Conservation (phyloP, 2,113 vertebrate species). For the Balaeniceps rex region DNA sequence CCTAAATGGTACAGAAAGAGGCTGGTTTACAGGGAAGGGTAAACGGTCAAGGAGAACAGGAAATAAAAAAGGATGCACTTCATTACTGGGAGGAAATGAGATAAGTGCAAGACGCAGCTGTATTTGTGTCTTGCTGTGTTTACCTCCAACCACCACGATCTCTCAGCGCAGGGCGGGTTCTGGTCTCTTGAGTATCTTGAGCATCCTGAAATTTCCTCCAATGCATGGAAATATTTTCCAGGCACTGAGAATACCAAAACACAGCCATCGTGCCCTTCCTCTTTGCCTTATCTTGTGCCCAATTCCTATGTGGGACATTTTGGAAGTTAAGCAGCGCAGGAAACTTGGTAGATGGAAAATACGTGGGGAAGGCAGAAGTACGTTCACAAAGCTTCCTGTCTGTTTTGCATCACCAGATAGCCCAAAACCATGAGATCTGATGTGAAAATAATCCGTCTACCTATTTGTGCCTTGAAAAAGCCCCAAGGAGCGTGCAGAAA, state of each 20-base stretch:
- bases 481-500: background rate
- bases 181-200: background rate
- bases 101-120: background rate
- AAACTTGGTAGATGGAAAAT: background rate
- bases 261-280: background rate
- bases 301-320: background rate
- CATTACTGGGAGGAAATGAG: background rate
- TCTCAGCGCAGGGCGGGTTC: background rate
- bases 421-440: background rate
- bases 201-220: background rate
- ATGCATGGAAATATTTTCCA: background rate
- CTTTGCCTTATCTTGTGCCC: accelerated
- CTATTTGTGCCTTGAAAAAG: background rate
- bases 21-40: background rate
- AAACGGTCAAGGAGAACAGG: background rate
- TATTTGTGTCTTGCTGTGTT: background rate
- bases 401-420: background rate
- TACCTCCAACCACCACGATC: background rate
- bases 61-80: background rate
- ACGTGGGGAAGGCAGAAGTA: background rate
- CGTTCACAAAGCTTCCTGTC: background rate
- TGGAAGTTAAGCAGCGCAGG: background rate
- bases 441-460: background rate
- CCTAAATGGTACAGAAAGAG: background rate
- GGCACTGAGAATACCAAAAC: background rate